A percentile compares a stretch with the other conserved stretches of the same genome.
Evolutionary conservation across 2,888 invertebrate species (phyloP).

Genomic region (Choreutis nemorana): DNA sequence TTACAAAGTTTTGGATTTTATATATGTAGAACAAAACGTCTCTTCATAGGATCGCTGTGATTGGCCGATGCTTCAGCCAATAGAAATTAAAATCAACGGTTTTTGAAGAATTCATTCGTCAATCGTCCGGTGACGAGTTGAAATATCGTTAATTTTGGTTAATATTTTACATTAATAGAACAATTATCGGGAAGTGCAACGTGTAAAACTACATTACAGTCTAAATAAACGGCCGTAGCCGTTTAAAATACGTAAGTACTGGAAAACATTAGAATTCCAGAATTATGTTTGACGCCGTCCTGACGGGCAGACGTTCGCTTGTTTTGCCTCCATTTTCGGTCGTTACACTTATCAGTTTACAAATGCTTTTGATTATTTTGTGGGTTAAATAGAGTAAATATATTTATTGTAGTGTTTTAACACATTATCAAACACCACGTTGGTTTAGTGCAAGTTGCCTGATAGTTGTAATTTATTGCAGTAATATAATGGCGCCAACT

Average conservation of each 20-base stretch:
- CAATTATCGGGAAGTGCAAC: slow-evolving; percentile 24
- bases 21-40: slow-evolving; percentile 21
- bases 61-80: slow-evolving; percentile 35
- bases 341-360: slow-evolving; percentile 46
- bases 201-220: slow-evolving; percentile 23
- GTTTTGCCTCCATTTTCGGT: slow-evolving; percentile 61
- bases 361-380: too few relatives aligned
- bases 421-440: slow-evolving; percentile 14
- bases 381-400: too few relatives aligned
- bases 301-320: slow-evolving; percentile 39
- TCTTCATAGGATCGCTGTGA: slow-evolving; percentile 16
- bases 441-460: slow-evolving; percentile 29
- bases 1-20: slow-evolving; percentile 5
- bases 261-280: slow-evolving; percentile 20
- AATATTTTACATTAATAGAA: slow-evolving; percentile 25
- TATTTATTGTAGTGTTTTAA: slow-evolving; percentile 6
- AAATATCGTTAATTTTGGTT: slow-evolving; percentile 28
- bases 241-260: slow-evolving; percentile 37
- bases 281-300: slow-evolving; percentile 32
- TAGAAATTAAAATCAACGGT: slow-evolving; percentile 51
- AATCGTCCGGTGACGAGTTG: slow-evolving; percentile 46
- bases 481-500: slow-evolving; percentile 69
- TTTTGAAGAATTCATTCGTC: slow-evolving; percentile 37
- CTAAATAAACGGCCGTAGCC: slow-evolving; percentile 40
- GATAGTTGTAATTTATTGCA: slow-evolving; percentile 24